Evolutionary conservation across 1,140 invertebrate species (phyloP), one percentile per base, ranked within the genome.

Genomic region (Planococcus citri): DNA sequence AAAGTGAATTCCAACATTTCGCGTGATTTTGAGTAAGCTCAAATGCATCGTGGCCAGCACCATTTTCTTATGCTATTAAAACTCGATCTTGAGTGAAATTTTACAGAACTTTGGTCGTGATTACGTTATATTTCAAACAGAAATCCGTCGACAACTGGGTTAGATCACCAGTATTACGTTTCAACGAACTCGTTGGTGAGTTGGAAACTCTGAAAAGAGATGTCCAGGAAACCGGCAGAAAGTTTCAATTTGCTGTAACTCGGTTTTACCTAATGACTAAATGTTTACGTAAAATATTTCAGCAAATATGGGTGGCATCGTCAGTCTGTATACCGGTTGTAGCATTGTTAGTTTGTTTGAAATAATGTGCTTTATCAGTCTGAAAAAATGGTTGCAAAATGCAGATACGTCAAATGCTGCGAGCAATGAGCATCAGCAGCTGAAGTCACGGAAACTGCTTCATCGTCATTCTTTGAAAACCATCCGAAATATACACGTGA

Each of bases 261-360:
- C n/a, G n/a, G n/a, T n/a, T n/a, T n/a, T n/a, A n/a, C n/a, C n/a
- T n/a, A n/a, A n/a, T n/a, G n/a, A n/a, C n/a, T n/a, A n/a, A n/a
- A n/a, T n/a, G n/a, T n/a, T n/a, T n/a, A n/a, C n/a, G n/a, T n/a
- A n/a, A n/a, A n/a, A n/a, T 33, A 21, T 72, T 74, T 57, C 37
- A 75, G 74, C 73, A 27, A 70, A 73, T 17, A 71, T 74, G 21
- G 76, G 76, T n/a, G 75, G 75, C 22, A 73, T 74, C 1, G 73
- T 73, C 21, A 73, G 75, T 20, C 72, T 76, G n/a, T 76, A 75
- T 70, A 67, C 76, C 14, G 76, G 76, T 21, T 74, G 73, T 58
- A 75, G 74, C 20, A 67, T 76, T 14, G 27, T 76, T 20, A 76
- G 76, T 70, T 71, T 69, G 1, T 74, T 71, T 10, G 76, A 76